Evolutionary conservation across 2,888 invertebrate genomes (phyloP).

Genomic region (Ptycholaimellus sp.): DNA sequence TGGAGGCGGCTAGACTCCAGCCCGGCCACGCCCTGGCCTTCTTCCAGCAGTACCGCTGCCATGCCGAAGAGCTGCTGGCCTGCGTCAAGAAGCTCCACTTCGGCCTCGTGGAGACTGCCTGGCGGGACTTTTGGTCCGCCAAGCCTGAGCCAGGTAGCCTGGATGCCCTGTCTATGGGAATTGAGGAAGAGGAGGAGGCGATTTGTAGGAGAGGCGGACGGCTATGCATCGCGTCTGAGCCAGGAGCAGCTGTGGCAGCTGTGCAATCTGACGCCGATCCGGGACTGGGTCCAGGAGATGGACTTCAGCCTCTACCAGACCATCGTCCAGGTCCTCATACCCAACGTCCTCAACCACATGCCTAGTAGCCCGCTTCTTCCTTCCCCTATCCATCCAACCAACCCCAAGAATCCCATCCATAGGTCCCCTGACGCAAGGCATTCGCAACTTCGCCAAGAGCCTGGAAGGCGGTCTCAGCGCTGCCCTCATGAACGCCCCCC

Average conservation of each 20-base stretch:
- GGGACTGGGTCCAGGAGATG: conserved; percentile 28
- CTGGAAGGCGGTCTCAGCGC: conserved; percentile 57
- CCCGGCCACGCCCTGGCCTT: too few species aligned
- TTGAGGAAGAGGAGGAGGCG: conserved; percentile 6
- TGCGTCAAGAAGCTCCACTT: conserved; percentile 72
- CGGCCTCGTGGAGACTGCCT: conserved; percentile 60
- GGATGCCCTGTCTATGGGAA: conserved; percentile 8
- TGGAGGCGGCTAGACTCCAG: too few species aligned
- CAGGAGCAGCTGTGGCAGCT: conserved; percentile 24
- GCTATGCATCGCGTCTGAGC: conserved; percentile 6
- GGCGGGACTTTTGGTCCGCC: conserved; percentile 83
- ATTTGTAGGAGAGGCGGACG: too few species aligned
- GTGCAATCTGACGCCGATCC: conserved; percentile 27
- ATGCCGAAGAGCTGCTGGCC: conserved; percentile 70
- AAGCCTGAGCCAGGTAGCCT: too few species aligned
- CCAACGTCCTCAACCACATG: conserved; percentile 76
- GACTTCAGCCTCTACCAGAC: conserved; percentile 62
- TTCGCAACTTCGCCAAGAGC: conserved; percentile 72
- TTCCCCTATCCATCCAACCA: conserved; percentile 1
- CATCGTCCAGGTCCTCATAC: conserved; percentile 77
- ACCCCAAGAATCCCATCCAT: conserved; percentile 24
- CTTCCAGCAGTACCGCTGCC: too few species aligned
- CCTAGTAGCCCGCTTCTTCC: conserved; percentile 47
- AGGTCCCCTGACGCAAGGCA: conserved; percentile 65
- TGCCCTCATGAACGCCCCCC: conserved; percentile 62